phyloP scores from a whole-genome alignment of 2,113 vertebrate species.

The Spea multiplicata region DNA sequence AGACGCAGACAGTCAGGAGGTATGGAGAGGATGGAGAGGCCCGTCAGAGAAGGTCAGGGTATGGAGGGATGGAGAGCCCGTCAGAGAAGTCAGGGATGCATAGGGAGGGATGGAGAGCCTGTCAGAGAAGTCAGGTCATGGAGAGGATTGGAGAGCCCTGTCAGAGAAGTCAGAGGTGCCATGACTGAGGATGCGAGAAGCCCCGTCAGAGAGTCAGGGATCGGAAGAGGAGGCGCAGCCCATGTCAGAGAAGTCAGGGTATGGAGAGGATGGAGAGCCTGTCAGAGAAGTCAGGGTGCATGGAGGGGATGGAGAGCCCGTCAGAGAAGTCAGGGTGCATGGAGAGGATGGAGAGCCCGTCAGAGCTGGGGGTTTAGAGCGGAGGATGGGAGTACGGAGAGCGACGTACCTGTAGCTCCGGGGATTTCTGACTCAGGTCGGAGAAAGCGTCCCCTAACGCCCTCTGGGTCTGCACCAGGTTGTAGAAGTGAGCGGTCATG shows the following conservation, averaged over 20 bases:
- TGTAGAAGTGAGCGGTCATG: constrained; percentile 91
- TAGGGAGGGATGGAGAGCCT: neutral
- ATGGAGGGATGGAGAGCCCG: neutral
- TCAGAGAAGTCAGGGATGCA: neutral
- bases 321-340: neutral
- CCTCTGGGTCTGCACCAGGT: constrained; percentile 95
- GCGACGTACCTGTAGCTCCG: constrained; percentile 82
- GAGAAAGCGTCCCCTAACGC: constrained; percentile 91
- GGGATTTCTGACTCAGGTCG: constrained; percentile 97
- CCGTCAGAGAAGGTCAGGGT: too few relatives aligned
- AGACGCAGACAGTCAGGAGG: neutral
- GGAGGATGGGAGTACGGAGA: neutral
- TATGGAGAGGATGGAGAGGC: neutral
- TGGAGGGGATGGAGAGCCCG: neutral
- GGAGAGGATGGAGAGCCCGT: neutral
- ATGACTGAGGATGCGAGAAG: neutral
- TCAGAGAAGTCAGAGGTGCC: too few relatives aligned
- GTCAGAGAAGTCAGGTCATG: neutral
- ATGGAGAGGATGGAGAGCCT: neutral
- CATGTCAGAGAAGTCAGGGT: neutral
- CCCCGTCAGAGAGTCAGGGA: too few relatives aligned
- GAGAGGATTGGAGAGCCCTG: neutral
- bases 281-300: neutral
- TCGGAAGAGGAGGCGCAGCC: neutral
- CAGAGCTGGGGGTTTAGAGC: neutral